Evolutionary conservation across 2,113 vertebrate species (phyloP).

Genomic region (Promerops cafer): DNA sequence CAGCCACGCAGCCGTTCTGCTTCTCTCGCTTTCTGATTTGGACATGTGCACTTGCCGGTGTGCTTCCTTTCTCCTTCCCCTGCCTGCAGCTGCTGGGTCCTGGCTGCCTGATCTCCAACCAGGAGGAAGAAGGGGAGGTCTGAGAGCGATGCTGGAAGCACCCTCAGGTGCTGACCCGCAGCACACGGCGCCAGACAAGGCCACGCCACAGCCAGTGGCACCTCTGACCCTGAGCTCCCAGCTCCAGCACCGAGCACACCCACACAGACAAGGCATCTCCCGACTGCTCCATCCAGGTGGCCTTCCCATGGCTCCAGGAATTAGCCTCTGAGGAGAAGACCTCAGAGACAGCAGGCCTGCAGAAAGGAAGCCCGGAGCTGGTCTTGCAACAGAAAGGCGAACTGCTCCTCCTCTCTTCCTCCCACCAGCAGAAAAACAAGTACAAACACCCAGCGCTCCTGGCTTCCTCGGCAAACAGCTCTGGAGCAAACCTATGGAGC

Average conservation of each 20-base stretch:
- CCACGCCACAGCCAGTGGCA: fast-evolving
- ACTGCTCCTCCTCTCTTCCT: conserved; percentile 18
- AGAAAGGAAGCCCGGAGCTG: not conserved
- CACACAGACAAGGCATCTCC: not conserved
- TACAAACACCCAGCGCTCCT: not conserved
- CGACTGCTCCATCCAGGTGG: not conserved
- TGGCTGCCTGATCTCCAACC: fast-evolving
- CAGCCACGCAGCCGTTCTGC: not conserved
- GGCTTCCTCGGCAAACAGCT: not conserved
- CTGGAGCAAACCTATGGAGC: not conserved
- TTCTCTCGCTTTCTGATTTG: conserved; percentile 2
- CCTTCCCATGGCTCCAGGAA: not conserved
- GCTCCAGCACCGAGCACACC: not conserved
- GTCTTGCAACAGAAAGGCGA: not conserved
- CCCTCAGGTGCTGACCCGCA: fast-evolving
- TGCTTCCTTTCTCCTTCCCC: not conserved
- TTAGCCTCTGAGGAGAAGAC: not conserved
- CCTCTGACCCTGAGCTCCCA: not conserved
- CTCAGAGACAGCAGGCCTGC: not conserved
- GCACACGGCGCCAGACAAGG: fast-evolving
- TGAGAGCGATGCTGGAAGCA: not conserved
- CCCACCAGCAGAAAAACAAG: not conserved
- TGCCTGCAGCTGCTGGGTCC: not conserved
- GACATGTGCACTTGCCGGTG: not conserved
- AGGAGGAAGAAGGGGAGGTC: not conserved